Base-by-base conservation (phyloP, 2,888 invertebrate species). In the Hypomecis punctinalis region DNA sequence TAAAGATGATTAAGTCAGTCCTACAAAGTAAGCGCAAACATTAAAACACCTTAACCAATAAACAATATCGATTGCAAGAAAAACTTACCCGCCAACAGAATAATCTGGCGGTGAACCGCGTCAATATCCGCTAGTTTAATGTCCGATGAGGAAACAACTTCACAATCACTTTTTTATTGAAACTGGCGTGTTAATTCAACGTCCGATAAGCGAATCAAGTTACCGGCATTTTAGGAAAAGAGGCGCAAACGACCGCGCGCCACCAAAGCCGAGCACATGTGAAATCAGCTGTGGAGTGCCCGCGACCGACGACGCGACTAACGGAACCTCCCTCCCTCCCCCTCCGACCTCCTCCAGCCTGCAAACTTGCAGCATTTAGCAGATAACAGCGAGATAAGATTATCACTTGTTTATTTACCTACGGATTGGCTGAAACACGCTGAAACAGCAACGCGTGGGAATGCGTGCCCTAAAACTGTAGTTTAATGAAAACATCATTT, bases 251-350 rank as follows among this genome's bases (percentile, higher is more conserved):
- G 81, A 73, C 81, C 88, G 85, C 83, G 76, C 87, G 76, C 71
- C 75, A 67, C 75, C 77, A 79, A 79, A 77, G 75, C 63, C 54
- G 68, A 84, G 74, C 80, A 87, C 88, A 88, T 91, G 91, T 91
- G 91, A 92, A 91, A 90, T 91, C 91, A 91, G 91, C 92, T 91
- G 92, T 89, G 76, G 85, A 81, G 74, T 71, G 73, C 67, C 70
- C 46, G 67, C 73, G 70, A 67, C 72, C 71, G 73, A 60, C 74
- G 75, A 57, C 56, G 46, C 64, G 57, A 43, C n/a, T 81, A 84
- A 83, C 84, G 87, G 86, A 72, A 79, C 77, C 54, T 63, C 59
- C 73, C 68, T 69, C 69, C 78, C 72, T 76, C 78, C 78, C 80
- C 78, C 80, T 68, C 69, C 75, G 70, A 61, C 69, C 75, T 69